Evolutionary conservation across 2,797 vertebrate genomes (phyloP).

Genomic region (Anguilla anguilla): DNA sequence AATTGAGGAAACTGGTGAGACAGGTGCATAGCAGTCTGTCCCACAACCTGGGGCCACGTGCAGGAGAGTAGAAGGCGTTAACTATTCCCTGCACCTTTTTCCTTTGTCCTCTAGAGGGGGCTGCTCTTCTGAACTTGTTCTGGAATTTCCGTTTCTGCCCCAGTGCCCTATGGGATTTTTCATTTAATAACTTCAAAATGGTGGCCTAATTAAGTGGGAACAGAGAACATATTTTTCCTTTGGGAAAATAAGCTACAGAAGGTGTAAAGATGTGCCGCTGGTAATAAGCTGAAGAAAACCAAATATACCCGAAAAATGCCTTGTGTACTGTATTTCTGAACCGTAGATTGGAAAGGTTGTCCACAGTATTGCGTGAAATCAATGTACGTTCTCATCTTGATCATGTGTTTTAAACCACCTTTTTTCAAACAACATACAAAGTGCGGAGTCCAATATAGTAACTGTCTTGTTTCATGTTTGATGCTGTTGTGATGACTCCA

Average conservation of each 20-base stretch:
- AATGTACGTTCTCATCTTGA: constrained; percentile 13
- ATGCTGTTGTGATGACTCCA: background rate
- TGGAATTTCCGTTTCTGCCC: constrained; percentile 54
- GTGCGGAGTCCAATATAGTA: background rate
- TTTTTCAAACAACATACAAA: constrained; percentile 16
- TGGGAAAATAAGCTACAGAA: background rate
- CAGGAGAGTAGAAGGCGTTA: background rate
- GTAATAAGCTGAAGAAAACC: background rate
- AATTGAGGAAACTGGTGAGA: constrained; percentile 42
- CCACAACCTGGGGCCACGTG: background rate
- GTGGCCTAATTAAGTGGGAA: background rate
- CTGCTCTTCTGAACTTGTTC: constrained; percentile 52
- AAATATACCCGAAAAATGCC: background rate
- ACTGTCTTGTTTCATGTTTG: background rate
- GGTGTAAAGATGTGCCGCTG: background rate
- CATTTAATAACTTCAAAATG: constrained; percentile 18
- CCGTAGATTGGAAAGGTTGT: background rate
- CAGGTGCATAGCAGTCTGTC: background rate
- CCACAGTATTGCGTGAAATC: background rate
- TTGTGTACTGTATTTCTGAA: background rate
- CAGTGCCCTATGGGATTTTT: constrained; percentile 56
- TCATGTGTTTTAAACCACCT: constrained; percentile 32
- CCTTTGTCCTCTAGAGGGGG: constrained; percentile 55
- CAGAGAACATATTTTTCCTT: background rate
- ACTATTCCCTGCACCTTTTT: constrained; percentile 61